Evolutionary conservation across 2,888 invertebrate species (phyloP).

Genomic region (Agrotis exclamationis): DNA sequence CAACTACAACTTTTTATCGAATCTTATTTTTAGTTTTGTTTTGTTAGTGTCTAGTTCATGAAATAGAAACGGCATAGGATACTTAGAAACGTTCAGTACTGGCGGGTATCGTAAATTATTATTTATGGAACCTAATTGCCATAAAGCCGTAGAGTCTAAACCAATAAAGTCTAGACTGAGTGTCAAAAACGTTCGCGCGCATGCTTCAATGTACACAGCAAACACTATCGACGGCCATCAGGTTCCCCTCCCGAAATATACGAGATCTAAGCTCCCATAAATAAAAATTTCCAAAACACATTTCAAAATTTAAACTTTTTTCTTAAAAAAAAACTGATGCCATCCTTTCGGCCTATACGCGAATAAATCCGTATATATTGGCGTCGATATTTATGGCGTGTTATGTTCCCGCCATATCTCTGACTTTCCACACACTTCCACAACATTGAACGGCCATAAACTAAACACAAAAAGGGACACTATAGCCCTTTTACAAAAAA

Average conservation of each 20-base stretch:
- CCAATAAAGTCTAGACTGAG: slow-evolving; percentile 54
- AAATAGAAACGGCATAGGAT: too few relatives aligned
- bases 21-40: too few relatives aligned
- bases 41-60: too few relatives aligned
- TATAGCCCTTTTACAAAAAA: slow-evolving; percentile 72
- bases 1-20: too few relatives aligned
- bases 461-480: slow-evolving; percentile 80
- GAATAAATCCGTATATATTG: slow-evolving; percentile 75
- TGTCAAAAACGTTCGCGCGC: slow-evolving; percentile 13
- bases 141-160: slow-evolving; percentile 27
- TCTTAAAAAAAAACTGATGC: slow-evolving; percentile 21
- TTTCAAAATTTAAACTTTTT: slow-evolving; percentile 54
- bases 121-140: slow-evolving; percentile 16
- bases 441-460: slow-evolving; percentile 85
- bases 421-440: slow-evolving; percentile 85
- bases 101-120: not conserved
- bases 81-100: too few relatives aligned
- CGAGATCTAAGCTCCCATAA: slow-evolving; percentile 45
- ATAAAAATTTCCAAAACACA: slow-evolving; percentile 49
- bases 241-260: slow-evolving; percentile 32
- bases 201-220: slow-evolving; percentile 34
- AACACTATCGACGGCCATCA: slow-evolving; percentile 50
- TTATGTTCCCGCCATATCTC: slow-evolving; percentile 81
- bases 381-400: slow-evolving; percentile 84
- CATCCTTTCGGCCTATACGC: slow-evolving; percentile 36